Percentiles rank a stretch among this genome's conserved stretches.
Evolutionary conservation across 2,888 invertebrate genomes (phyloP).

Genomic region (Vanessa cardui): DNA sequence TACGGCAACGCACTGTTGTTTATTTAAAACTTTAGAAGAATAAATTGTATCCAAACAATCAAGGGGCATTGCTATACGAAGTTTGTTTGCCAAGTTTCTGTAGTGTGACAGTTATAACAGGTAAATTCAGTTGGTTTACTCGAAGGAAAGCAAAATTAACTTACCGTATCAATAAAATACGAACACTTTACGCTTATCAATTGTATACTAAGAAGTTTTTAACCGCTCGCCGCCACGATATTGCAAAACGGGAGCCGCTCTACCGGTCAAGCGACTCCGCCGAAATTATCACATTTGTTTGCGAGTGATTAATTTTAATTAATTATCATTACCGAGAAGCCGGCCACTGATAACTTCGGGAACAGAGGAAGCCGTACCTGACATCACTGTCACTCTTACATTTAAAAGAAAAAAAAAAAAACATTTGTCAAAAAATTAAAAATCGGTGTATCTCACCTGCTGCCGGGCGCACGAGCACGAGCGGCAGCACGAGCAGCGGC

Average conservation of each 20-base stretch:
- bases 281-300: conserved; percentile 50
- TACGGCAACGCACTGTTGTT: conserved; percentile 24
- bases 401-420: conserved; percentile 16
- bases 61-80: conserved; percentile 29
- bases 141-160: conserved; percentile 34
- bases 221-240: conserved; percentile 44
- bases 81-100: conserved; percentile 38
- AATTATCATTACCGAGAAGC: conserved; percentile 42
- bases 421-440: conserved; percentile 9
- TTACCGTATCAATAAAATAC: conserved; percentile 40
- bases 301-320: conserved; percentile 53
- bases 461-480: conserved; percentile 77
- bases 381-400: conserved; percentile 26
- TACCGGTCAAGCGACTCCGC: conserved; percentile 53
- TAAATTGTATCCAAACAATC: conserved; percentile 35
- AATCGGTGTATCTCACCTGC: conserved; percentile 62
- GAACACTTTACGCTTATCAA: conserved; percentile 41
- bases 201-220: conserved; percentile 37
- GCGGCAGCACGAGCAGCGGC: conserved; percentile 78
- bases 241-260: conserved; percentile 53
- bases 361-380: conserved; percentile 12
- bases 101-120: conserved; percentile 26
- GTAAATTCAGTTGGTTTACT: conserved; percentile 35
- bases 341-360: conserved; percentile 26
- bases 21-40: conserved; percentile 31